These are phyloP conservation scores for Euborellia annulipes DNA, from an alignment of 1,140 invertebrate species.

Conservation along the genomic window DNA sequence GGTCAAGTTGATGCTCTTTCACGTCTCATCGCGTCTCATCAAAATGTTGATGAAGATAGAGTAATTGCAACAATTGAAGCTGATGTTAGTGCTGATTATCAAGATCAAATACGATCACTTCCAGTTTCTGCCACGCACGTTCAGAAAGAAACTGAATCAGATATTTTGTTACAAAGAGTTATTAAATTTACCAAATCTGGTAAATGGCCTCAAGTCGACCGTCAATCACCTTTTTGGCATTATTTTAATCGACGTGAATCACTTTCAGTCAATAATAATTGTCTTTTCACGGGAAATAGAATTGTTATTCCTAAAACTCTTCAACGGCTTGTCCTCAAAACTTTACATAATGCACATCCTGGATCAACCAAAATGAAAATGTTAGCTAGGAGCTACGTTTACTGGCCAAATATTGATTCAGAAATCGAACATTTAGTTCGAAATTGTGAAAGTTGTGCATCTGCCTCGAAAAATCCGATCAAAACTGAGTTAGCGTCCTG, in stretches of 20 bases:
- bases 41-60: neutral
- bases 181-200: slow-evolving; percentile 1
- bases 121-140: slow-evolving; percentile 1
- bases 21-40: neutral
- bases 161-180: neutral
- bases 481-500: neutral
- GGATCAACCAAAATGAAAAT: slow-evolving; percentile 23
- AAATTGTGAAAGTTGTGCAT: too few species aligned
- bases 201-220: neutral
- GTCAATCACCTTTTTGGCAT: neutral
- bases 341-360: slow-evolving; percentile 18
- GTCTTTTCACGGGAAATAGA: slow-evolving; percentile 1
- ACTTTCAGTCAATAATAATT: neutral
- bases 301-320: slow-evolving; percentile 1
- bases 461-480: too few species aligned
- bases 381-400: slow-evolving; percentile 20
- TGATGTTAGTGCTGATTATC: neutral
- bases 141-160: neutral
- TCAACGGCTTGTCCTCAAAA: neutral
- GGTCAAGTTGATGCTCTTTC: slow-evolving; percentile 1
- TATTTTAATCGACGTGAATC: neutral
- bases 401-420: slow-evolving; percentile 21
- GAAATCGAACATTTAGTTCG: slow-evolving; percentile 14
- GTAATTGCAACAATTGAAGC: neutral
- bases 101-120: neutral